Base-by-base conservation (phyloP, 2,888 invertebrate genomes). In the Alviniconcha strummeri region DNA sequence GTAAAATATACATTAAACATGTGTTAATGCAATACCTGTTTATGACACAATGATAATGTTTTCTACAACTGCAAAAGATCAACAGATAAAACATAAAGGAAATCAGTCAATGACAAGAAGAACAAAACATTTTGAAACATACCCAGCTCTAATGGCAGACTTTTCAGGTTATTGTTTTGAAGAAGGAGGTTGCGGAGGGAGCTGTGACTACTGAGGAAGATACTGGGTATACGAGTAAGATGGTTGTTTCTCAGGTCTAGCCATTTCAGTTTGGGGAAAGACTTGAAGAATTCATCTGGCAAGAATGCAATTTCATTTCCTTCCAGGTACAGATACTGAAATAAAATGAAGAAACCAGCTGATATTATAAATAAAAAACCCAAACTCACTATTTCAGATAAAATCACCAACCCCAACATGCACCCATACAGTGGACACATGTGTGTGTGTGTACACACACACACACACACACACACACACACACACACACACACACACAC, bases 321-420 rank as follows among this genome's bases (percentile, higher is more conserved):
- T 87, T 92, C 93, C 79, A 93, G 86, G 83, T 93, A 93, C 36
- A 93, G 85, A 83, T 92, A 91, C 93, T 93, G 90, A 76, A 91
- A 91, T 36, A 82, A 54, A 17, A 69, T 19, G 55, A 67, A 75
- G 54, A 36, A 36, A 36, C 36, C 36, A 36, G 36, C 36, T 36
- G 36, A 36, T 36, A 36, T 36, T 36, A 36, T 36, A 36, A 36
- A 36, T 36, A 36, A 36, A 36, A 36, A 36, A 36, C 36, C 36
- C 36, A 36, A 36, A 36, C 36, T 15, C 6, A 69, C 17, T 7
- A 15, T 7, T n/a, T 69, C 3, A n/a, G 6, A 69, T 54, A 72
- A 7, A 54, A 13, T 15, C 54, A 72, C 19, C 11, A 0, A 72
- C 19, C 19, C 72, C 19, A 19, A 72, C 72, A 72, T 52, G 52